Percentiles rank a stretch among this genome's conserved stretches.
Evolutionary conservation across 2,113 vertebrate genomes (phyloP).

Genomic region (Hypomesus transpacificus): DNA sequence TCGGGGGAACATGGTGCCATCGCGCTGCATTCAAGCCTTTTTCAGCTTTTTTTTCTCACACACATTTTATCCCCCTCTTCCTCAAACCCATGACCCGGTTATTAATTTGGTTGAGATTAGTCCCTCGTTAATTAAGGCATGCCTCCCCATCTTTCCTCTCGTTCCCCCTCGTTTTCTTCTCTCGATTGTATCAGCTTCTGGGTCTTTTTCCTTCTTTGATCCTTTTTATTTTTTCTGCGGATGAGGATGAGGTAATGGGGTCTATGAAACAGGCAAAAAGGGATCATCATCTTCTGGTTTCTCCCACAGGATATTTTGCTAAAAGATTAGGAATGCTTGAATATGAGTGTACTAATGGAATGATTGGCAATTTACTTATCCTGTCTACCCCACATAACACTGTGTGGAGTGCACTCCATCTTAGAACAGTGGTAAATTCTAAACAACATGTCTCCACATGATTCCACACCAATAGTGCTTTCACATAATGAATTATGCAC

Average conservation of each 20-base stretch:
- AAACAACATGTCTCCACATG: too few species aligned
- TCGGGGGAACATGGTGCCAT: slow-evolving; percentile 53
- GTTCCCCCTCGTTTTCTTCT: slow-evolving; percentile 21
- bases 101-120: slow-evolving; percentile 65
- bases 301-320: slow-evolving; percentile 22
- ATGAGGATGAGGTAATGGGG: slow-evolving; percentile 51
- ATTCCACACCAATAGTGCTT: too few species aligned
- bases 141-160: not conserved
- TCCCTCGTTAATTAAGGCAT: slow-evolving; percentile 60
- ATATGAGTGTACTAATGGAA: too few species aligned
- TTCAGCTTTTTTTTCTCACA: slow-evolving; percentile 20
- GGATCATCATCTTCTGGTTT: not conserved
- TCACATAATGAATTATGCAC: too few species aligned
- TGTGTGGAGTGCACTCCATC: too few species aligned
- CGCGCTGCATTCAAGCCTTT: slow-evolving; percentile 52
- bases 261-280: slow-evolving; percentile 8
- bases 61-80: slow-evolving; percentile 33
- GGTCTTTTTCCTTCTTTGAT: slow-evolving; percentile 40
- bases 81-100: slow-evolving; percentile 54
- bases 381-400: slow-evolving; percentile 13
- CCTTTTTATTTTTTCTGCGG: slow-evolving; percentile 30
- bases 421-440: too few species aligned
- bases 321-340: slow-evolving; percentile 5
- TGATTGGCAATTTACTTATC: slow-evolving; percentile 18
- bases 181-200: slow-evolving; percentile 39